Evolutionary conservation across 2,797 vertebrate species (phyloP).

Genomic region (Hydrolagus colliei): DNA sequence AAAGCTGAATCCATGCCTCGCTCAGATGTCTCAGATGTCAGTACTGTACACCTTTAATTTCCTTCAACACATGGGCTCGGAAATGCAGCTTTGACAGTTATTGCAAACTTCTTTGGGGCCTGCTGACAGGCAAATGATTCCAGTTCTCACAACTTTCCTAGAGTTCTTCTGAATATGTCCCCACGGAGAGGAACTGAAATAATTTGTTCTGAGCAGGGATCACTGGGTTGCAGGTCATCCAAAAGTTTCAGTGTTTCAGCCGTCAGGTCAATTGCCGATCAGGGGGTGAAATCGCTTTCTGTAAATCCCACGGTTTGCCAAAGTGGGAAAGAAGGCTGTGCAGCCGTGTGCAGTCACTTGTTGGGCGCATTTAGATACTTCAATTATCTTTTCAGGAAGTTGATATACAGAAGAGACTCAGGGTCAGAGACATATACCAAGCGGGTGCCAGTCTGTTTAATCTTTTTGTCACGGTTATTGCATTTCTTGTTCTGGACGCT

Average conservation of each 20-base stretch:
- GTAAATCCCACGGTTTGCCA: background rate
- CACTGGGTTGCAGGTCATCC: background rate
- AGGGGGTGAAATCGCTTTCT: background rate
- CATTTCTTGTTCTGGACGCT: background rate
- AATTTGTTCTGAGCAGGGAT: background rate
- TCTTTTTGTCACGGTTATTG: background rate
- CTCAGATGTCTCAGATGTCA: background rate
- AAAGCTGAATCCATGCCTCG: too few relatives aligned
- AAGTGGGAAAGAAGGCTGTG: background rate
- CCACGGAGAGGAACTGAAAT: background rate
- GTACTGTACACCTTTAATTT: background rate
- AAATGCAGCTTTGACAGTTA: background rate
- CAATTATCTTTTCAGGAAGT: slow-evolving; percentile 13
- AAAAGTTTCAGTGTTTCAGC: background rate
- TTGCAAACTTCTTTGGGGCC: background rate
- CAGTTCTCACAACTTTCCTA: background rate
- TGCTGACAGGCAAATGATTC: background rate
- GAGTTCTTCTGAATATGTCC: background rate
- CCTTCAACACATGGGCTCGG: background rate
- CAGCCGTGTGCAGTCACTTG: background rate
- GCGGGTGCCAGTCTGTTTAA: background rate
- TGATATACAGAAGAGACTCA: background rate
- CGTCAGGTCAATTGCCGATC: background rate
- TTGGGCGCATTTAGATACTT: background rate
- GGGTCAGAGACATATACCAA: background rate